phyloP scores from a whole-genome alignment of 2,888 invertebrate genomes.

The Nomada goodeniana region DNA sequence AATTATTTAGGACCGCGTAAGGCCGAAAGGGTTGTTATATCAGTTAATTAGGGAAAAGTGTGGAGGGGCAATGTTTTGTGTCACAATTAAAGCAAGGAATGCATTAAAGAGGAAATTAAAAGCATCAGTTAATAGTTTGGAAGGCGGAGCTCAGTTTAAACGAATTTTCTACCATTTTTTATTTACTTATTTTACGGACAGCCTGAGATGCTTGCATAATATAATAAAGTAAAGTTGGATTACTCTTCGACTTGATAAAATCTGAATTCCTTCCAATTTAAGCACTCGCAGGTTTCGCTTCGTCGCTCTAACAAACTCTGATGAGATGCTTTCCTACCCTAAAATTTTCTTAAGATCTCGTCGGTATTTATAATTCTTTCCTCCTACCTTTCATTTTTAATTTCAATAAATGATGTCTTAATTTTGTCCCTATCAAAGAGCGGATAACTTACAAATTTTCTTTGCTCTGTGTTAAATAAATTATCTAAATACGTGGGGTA shows the following conservation, averaged over 20 bases:
- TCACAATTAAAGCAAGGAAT: no score
- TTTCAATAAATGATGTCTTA: background rate
- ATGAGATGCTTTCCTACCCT: no score
- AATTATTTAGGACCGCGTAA: no score
- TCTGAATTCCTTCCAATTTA: constrained; percentile 1
- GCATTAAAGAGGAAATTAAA: background rate
- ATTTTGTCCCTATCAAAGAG: no score
- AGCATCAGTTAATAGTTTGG: background rate
- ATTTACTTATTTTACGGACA: background rate
- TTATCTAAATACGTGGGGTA: no score
- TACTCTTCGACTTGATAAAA: background rate
- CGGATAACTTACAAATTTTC: no score
- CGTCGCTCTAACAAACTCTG: background rate
- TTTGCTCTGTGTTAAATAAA: no score
- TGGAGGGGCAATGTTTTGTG: no score
- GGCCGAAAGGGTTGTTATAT: no score
- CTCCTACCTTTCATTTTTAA: background rate
- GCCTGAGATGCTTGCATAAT: background rate
- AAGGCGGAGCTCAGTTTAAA: background rate
- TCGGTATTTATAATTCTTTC: background rate
- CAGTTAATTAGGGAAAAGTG: no score
- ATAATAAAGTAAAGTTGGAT: constrained; percentile 2
- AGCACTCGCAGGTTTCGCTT: background rate
- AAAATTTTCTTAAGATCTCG: background rate
- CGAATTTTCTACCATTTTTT: background rate